Evolutionary conservation across 1,140 invertebrate species (phyloP).

Genomic region (Acromyrmex heyeri): DNA sequence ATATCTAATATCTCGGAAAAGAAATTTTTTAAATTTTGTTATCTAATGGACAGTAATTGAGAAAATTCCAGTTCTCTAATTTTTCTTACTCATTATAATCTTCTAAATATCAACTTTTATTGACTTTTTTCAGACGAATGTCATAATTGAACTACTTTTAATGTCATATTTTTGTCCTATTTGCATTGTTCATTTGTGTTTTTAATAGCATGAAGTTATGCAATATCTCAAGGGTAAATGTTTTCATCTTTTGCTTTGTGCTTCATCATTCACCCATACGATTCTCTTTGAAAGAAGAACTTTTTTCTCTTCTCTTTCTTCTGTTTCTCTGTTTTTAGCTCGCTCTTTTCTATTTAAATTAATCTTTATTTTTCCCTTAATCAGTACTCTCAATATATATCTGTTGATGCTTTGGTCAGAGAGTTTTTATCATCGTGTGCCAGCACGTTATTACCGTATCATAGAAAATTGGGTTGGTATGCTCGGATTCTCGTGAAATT

Average conservation of each 20-base stretch:
- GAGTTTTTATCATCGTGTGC: neutral
- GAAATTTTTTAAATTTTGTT: neutral
- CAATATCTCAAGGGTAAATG: conserved; percentile 20
- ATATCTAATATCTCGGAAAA: neutral
- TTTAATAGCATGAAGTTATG: neutral
- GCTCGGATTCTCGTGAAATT: conserved; percentile 19
- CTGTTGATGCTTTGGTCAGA: neutral
- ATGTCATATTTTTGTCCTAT: neutral
- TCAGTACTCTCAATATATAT: conserved; percentile 13
- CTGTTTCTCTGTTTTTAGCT: neutral
- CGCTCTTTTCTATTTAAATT: neutral
- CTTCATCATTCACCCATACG: neutral
- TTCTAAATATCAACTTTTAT: neutral
- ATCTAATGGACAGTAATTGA: too few relatives aligned
- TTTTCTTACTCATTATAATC: neutral
- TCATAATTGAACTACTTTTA: neutral
- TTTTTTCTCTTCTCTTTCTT: neutral
- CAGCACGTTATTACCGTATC: neutral
- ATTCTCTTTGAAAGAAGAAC: neutral
- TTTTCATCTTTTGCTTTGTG: conserved; percentile 25
- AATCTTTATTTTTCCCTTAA: conserved; percentile 34
- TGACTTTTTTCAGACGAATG: neutral
- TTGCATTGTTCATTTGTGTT: neutral
- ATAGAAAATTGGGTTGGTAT: neutral
- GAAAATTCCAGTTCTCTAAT: neutral